Conservation (phyloP, 2,113 vertebrate genomes). For the Hyperoodon ampullatus region DNA sequence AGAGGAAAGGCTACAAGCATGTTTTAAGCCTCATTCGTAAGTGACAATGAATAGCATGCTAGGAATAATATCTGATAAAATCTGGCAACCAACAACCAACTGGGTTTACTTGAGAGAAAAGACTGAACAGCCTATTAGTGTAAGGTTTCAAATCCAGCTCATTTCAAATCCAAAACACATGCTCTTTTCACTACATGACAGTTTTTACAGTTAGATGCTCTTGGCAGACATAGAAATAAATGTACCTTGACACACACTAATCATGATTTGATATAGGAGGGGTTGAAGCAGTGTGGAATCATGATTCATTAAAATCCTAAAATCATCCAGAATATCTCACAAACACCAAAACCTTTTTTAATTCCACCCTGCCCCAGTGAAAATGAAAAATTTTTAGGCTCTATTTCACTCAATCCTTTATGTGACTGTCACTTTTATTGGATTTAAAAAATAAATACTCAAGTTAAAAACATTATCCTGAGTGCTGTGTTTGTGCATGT, state of each 20-base stretch:
- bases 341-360: conserved; percentile 4
- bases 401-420: background rate
- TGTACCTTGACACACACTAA: conserved; percentile 54
- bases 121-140: background rate
- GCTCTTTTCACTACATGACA: background rate
- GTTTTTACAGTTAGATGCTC: conserved; percentile 26
- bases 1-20: background rate
- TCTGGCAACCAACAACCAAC: background rate
- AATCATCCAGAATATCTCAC: background rate
- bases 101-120: background rate
- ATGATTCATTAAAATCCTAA: conserved; percentile 47
- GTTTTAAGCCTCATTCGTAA: conserved; percentile 24
- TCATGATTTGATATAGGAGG: conserved; percentile 30
- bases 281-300: background rate
- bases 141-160: conserved; percentile 10
- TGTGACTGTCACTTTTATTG: background rate
- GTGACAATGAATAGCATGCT: background rate
- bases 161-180: background rate
- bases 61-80: background rate
- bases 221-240: conserved; percentile 24
- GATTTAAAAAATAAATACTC: conserved; percentile 31
- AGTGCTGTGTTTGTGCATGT: background rate
- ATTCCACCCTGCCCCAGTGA: background rate
- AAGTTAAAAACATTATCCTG: background rate
- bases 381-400: conserved; percentile 17